These are phyloP conservation scores for Erithacus rubecula DNA, from an alignment of 2,797 vertebrate genomes.

Conservation along the genomic window DNA sequence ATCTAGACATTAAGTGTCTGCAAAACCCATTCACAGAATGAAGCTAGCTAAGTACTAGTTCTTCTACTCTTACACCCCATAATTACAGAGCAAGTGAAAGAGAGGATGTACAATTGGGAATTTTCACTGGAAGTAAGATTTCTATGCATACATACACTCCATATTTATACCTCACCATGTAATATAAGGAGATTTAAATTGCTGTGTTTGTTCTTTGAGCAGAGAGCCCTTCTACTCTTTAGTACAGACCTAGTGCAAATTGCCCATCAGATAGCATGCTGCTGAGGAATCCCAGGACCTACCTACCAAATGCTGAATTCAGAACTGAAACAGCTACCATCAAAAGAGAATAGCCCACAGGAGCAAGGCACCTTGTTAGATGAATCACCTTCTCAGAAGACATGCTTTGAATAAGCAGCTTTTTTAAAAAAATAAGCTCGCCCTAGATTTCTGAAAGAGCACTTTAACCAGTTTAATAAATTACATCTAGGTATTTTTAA, in stretches of 20 bases:
- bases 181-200: constrained; percentile 34
- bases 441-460: constrained; percentile 8
- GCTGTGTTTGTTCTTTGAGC: background rate
- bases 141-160: background rate
- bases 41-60: background rate
- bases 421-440: background rate
- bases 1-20: background rate
- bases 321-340: constrained; percentile 31
- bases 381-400: constrained; percentile 50
- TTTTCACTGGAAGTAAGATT: background rate
- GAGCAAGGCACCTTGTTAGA: constrained; percentile 4
- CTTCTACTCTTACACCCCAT: background rate
- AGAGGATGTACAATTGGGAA: background rate
- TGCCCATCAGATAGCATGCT: constrained; percentile 32
- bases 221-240: background rate
- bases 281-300: background rate
- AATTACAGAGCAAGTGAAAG: constrained; percentile 5
- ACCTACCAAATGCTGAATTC: constrained; percentile 33
- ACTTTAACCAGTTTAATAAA: constrained; percentile 19
- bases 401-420: constrained; percentile 35
- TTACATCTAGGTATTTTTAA: constrained; percentile 37
- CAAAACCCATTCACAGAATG: background rate
- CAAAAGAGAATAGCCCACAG: constrained; percentile 43
- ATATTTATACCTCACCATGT: background rate
- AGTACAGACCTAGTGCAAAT: background rate